Conservation (phyloP, 2,113 vertebrate genomes). For the Syrmaticus mikado region DNA sequence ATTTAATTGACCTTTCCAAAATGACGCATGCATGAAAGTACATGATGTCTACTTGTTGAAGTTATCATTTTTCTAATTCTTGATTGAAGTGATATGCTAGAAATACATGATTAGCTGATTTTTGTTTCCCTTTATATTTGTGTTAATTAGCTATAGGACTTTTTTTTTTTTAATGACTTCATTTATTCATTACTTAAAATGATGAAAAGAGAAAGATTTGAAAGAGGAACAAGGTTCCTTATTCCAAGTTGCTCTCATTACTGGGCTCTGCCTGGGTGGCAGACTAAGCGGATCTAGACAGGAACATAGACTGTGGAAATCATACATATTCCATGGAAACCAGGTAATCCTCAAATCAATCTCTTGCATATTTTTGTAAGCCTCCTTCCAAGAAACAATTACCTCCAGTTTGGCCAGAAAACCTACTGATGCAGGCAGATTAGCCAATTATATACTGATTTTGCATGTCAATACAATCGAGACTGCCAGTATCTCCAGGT, state of each 20-base stretch:
- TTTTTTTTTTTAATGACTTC: background rate
- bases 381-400: background rate
- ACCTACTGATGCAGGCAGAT: background rate
- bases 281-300: background rate
- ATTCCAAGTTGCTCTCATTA: background rate
- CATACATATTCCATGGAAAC: background rate
- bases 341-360: background rate
- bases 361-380: background rate
- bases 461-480: background rate
- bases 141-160: background rate
- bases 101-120: background rate
- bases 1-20: conserved; percentile 52
- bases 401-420: background rate
- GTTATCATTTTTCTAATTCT: background rate
- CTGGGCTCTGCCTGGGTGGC: background rate
- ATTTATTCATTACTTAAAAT: background rate
- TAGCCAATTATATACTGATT: background rate
- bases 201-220: background rate
- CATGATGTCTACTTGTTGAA: background rate
- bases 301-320: background rate
- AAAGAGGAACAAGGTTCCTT: background rate
- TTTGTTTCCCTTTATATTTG: background rate
- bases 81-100: background rate
- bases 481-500: background rate
- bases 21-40: background rate